Conservation (phyloP, 2,888 invertebrate species). For the Melinaea menophilus region DNA sequence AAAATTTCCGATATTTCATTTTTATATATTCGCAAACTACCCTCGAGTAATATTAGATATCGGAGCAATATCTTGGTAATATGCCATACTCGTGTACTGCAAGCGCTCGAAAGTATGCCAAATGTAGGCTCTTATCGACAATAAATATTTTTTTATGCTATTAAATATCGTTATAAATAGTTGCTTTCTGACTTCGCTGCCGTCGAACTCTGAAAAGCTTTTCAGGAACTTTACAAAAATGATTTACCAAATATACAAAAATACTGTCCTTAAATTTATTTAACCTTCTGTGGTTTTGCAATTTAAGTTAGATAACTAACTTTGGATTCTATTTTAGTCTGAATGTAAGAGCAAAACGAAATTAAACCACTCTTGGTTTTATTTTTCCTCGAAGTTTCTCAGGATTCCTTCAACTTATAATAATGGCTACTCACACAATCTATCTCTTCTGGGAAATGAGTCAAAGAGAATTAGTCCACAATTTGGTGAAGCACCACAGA, state of each 20-base stretch:
- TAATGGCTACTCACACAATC: no score
- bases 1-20: slow-evolving; percentile 7
- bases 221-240: neutral
- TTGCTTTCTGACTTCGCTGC: neutral
- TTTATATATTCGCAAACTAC: neutral
- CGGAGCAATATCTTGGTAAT: slow-evolving; percentile 28
- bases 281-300: no score
- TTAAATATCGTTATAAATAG: neutral
- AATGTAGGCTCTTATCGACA: slow-evolving; percentile 17
- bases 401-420: no score
- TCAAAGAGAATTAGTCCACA: no score
- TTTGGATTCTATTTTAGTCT: no score
- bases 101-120: slow-evolving; percentile 19
- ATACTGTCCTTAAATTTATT: no score
- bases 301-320: no score
- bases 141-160: slow-evolving; percentile 11
- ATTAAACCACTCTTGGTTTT: no score
- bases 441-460: no score
- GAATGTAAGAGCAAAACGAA: no score
- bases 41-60: slow-evolving; percentile 23
- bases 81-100: slow-evolving; percentile 17
- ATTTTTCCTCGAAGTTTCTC: no score
- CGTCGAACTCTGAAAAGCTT: neutral
- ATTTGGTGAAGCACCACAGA: no score
- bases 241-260: neutral